Base-by-base conservation (phyloP, 2,113 vertebrate species). In the Microcebus tavaratra region DNA sequence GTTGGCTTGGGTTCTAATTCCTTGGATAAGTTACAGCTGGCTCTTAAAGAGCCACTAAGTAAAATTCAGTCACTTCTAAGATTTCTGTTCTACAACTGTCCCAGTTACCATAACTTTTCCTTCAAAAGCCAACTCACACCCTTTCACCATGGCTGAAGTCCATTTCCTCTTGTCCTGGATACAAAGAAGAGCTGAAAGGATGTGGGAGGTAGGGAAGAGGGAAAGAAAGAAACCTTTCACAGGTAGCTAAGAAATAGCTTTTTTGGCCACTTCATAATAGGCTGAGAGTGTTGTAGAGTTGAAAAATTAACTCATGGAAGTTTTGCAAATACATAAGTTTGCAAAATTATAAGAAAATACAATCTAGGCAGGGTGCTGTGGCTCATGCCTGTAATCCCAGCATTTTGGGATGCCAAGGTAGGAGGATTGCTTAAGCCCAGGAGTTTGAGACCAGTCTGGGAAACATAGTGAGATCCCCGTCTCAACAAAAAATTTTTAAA, bases 1-100 rank as follows among this genome's bases (percentile, higher is more conserved):
- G 20, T 88, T 94, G 91, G 96, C 93, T 95, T 88, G 73, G 61
- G 45, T 93, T 96, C 89, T 97, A 93, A 93, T 94, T 92, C 83
- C 42, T 93, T 79, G 55, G 65, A 82, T 61, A 86, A 92, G 42
- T 75, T 75, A 83, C 42, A 96, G 90, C 93, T 63, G 88, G 84
- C 90, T 90, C 92, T 96, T 90, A 87, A 90, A 95, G 79, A 80
- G 13, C 63, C 78, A 70, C 72, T 31, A 45, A 89, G 50, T 25
- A 20, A 90, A 97, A 95, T 68, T 55, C 87, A 91, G 63, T 34
- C 29, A 50, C n/a, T 84, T 36, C 68, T 61, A 90, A 91, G 79
- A 73, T 42, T 72, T 75, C 76, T 90, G 50, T 55, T 87, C 87
- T 55, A 93, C 70, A 83, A 79, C 68, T 59, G 93, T 21, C 70